Evolutionary conservation across 1,140 invertebrate species (phyloP).

Genomic region (Brachionus asplanchnoidis): DNA sequence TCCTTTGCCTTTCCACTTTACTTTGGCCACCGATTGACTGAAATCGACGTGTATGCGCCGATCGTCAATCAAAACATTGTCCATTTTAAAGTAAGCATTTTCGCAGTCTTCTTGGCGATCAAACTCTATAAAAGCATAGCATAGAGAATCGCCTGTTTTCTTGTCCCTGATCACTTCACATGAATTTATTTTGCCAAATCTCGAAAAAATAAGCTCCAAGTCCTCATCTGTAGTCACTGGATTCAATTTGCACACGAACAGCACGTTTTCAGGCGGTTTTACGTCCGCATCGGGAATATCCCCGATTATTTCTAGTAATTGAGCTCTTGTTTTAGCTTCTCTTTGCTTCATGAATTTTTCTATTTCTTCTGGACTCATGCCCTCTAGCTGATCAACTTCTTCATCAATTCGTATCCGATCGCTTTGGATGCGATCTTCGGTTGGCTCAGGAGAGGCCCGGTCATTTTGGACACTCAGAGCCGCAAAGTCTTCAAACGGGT

Average conservation of each 20-base stretch:
- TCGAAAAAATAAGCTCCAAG: slow-evolving; percentile 91
- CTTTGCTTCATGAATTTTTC: slow-evolving; percentile 79
- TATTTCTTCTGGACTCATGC: slow-evolving; percentile 75
- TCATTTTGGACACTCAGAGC: slow-evolving; percentile 59
- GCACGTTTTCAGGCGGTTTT: slow-evolving; percentile 94
- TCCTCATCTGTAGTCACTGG: slow-evolving; percentile 96
- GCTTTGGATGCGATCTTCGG: slow-evolving; percentile 66
- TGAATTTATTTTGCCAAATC: slow-evolving; percentile 82
- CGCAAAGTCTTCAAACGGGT: slow-evolving; percentile 85
- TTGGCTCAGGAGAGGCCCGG: slow-evolving; percentile 77
- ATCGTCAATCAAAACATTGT: slow-evolving; percentile 98
- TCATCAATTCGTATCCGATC: slow-evolving; percentile 79
- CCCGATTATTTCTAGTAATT: slow-evolving; percentile 85
- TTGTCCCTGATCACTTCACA: slow-evolving; percentile 96
- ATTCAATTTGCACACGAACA: slow-evolving; percentile 99
- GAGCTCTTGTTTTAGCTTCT: slow-evolving; percentile 90
- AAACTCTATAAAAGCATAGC: slow-evolving; percentile 99
- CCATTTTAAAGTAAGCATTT: slow-evolving; percentile 99
- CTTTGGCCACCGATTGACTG: slow-evolving; percentile 89
- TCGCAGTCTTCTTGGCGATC: slow-evolving; percentile 83
- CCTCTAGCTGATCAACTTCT: slow-evolving; percentile 82
- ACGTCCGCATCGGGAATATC: slow-evolving; percentile 68
- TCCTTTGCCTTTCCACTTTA: slow-evolving; percentile 35
- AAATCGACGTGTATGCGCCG: slow-evolving; percentile 98
- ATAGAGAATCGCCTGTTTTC: slow-evolving; percentile 85